phyloP scores from a whole-genome alignment of 2,113 vertebrate genomes.

The Mus pahari region DNA sequence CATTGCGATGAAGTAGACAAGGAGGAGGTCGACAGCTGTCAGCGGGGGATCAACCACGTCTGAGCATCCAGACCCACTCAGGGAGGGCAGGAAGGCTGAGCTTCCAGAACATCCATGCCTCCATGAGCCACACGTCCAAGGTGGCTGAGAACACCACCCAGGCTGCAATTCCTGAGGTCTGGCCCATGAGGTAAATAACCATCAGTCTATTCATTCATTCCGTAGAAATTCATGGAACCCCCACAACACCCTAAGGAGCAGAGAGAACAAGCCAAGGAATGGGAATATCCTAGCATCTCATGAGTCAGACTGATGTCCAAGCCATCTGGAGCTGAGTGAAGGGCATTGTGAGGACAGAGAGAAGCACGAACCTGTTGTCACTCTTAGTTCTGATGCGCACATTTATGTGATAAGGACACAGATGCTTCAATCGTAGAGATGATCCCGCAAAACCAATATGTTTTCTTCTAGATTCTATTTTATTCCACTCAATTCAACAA shows the following conservation, averaged over 20 bases:
- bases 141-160: neutral
- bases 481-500: neutral
- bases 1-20: neutral
- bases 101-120: too few species aligned
- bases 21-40: neutral
- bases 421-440: neutral
- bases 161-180: neutral
- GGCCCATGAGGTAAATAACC: neutral
- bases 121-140: rapidly evolving
- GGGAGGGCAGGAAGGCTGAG: neutral
- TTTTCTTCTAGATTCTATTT: neutral
- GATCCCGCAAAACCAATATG: neutral
- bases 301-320: neutral
- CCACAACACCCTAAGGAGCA: neutral
- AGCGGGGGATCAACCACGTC: neutral
- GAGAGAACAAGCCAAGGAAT: neutral
- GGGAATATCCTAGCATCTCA: neutral
- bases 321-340: neutral
- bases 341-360: neutral
- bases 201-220: neutral
- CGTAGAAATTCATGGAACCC: neutral
- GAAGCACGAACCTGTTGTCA: neutral
- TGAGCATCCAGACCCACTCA: neutral
- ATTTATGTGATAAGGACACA: neutral
- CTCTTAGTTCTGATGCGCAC: neutral